These are phyloP conservation scores for Oryzias dopingdopingensis DNA, from an alignment of 2,797 vertebrate genomes.

Conservation along the genomic window DNA sequence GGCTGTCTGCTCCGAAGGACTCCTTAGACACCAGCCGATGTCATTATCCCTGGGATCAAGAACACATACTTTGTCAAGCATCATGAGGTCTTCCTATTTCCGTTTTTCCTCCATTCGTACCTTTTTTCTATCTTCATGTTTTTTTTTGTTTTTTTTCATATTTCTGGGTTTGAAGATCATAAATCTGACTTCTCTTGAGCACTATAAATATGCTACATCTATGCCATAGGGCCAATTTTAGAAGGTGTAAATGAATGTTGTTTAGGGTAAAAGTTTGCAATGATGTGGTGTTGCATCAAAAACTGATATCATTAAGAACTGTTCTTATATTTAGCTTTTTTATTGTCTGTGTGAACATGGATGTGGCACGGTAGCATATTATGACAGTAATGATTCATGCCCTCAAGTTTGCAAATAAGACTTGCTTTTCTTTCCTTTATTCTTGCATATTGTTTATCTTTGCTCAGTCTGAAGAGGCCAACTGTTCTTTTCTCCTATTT, in stretches of 20 bases:
- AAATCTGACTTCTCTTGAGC: conserved; percentile 36
- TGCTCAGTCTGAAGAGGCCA: conserved; percentile 31
- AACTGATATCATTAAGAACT: conserved; percentile 31
- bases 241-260: conserved; percentile 4
- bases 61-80: conserved; percentile 22
- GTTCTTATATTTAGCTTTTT: conserved; percentile 16
- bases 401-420: conserved; percentile 41
- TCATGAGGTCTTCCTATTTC: conserved; percentile 36
- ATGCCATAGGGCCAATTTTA: conserved; percentile 26
- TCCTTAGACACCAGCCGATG: conserved; percentile 29
- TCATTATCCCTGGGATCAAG: conserved; percentile 56
- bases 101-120: conserved; percentile 19
- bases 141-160: conserved; percentile 13
- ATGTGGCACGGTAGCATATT: conserved; percentile 13
- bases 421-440: conserved; percentile 30
- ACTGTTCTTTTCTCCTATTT: conserved; percentile 46
- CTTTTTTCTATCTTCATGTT: conserved; percentile 29
- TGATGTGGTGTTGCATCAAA: conserved; percentile 19
- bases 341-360: conserved; percentile 11
- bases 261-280: too few species aligned
- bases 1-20: conserved; percentile 34
- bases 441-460: conserved; percentile 31
- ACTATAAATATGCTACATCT: conserved; percentile 31
- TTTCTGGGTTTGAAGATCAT: conserved; percentile 44
- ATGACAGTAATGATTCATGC: conserved; percentile 39